phyloP scores from a whole-genome alignment of 2,888 invertebrate genomes.

The Archaeoteleia sp. region DNA sequence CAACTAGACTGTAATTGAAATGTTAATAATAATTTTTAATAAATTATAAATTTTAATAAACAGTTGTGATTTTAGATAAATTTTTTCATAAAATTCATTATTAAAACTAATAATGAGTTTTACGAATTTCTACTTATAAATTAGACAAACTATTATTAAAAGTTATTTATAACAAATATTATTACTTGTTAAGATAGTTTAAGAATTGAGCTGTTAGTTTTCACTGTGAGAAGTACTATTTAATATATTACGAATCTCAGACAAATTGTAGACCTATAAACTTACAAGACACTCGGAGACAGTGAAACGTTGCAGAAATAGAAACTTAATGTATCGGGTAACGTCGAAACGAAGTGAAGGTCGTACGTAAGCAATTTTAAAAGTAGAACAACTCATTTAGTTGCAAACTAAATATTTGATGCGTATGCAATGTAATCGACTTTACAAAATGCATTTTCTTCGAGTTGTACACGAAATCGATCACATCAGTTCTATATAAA shows the following conservation, averaged over 20 bases:
- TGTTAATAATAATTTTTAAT: no score
- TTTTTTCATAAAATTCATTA: neutral
- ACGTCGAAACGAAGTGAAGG: slow-evolving; percentile 38
- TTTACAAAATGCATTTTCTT: slow-evolving; percentile 23
- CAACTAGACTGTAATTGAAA: no score
- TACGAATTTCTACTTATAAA: no score
- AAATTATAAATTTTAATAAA: no score
- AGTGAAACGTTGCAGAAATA: slow-evolving; percentile 35
- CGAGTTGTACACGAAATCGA: no score
- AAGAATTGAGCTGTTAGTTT: no score
- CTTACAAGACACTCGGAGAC: slow-evolving; percentile 7
- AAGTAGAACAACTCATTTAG: slow-evolving; percentile 42
- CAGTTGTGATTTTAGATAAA: neutral
- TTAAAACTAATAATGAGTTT: no score
- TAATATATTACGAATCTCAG: slow-evolving; percentile 17
- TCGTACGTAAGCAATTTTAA: slow-evolving; percentile 33
- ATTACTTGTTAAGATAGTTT: no score
- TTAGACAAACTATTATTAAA: no score
- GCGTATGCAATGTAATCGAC: slow-evolving; percentile 29
- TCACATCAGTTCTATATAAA: no score
- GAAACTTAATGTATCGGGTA: slow-evolving; percentile 32
- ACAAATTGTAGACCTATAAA: slow-evolving; percentile 1
- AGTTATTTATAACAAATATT: no score
- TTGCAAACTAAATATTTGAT: slow-evolving; percentile 37
- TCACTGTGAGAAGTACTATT: slow-evolving; percentile 8